Base-by-base conservation (phyloP, 2,113 vertebrate species). In the Halcyon malimbica region DNA sequence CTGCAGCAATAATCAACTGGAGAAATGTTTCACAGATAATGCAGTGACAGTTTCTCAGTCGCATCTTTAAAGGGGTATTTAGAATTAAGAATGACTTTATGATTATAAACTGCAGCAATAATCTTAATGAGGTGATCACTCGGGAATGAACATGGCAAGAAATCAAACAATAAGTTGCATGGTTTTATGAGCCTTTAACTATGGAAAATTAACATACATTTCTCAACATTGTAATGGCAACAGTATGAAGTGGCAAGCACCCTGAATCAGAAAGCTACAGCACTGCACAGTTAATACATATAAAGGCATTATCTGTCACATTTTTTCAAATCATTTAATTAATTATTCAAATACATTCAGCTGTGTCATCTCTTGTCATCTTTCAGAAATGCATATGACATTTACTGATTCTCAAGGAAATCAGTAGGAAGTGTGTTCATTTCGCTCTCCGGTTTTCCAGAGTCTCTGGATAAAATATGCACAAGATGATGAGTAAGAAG, bases 51-150 rank as follows among this genome's bases (percentile, higher is more conserved):
- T 46, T 87, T 87, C 62, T 57, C 16, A 46, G 19, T 35, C 28
- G 24, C 67, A 94, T 19, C 17, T 82, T 89, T 90, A 77, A 87
- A 91, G 37, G n/a, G 85, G 82, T 87, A 85, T n/a, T 35, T 53
- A 85, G 15, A 89, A 87, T 74, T 82, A 90, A 73, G n/a, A 93
- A 79, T 69, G 42, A 65, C 48, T 94, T 89, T 75, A 78, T 57
- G 53, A 64, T 70, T 91, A 93, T 50, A 60, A 64, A 91, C 16
- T 57, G 15, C 56, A 91, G 31, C 53, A 94, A 77, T 69, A 85
- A 54, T 64, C 69, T 82, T 84, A 83, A 94, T 85, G 48, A 89
- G 24, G 13, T 76, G 50, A 93, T 77, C 44, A 69, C 13, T 82
- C 0, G 4, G 37, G 41, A 94, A 93, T 25, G 70, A 94, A 74